Evolutionary conservation across 2,888 invertebrate species (phyloP), one percentile per base, ranked within the genome.

Genomic region (Embidobia sp.): DNA sequence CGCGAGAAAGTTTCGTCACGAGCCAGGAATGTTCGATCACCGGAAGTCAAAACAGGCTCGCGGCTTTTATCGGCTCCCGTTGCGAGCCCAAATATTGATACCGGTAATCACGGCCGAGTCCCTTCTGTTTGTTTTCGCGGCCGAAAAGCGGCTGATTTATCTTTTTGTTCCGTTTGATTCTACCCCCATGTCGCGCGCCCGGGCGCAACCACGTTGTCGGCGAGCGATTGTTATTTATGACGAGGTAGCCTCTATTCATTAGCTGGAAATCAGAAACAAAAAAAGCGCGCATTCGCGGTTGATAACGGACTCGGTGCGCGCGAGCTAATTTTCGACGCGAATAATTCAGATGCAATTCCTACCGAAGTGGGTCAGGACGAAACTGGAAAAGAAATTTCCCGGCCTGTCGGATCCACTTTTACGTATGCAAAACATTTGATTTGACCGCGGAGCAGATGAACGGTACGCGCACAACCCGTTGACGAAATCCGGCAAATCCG

Each of bases 361-460:
- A 33, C 26, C 46, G 18, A 72, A 63, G 63, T 72, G 15, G 72
- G 72, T 64, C 64, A 64, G 31, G 31, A 63, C 42, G 57, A 49
- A 64, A 40, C 64, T 48, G 49, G 49, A 63, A 73, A 73, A 73
- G 57, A 70, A 70, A 49, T 55, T 64, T 64, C 55, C 29, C 72
- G 53, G 53, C 8, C 61, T 26, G 48, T 64, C 57, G 72, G 64
- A 57, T 57, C 42, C 35, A 51, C 64, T 73, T 73, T 64, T 48
- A n/a, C n/a, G 19, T 73, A 73, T 73, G 73, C 64, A 73, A 64
- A 64, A 73, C 64, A 64, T 64, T 64, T 73, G 73, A 57, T 64
- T 73, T 73, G 57, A 40, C 73, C 49, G 29, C 49, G 29, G 18
- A 13, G 63, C 48, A 16, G 29, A 63, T 49, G 40, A 35, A 46